phyloP scores from a whole-genome alignment of 2,888 invertebrate genomes.

The Rhopalosiphum nymphaeae region DNA sequence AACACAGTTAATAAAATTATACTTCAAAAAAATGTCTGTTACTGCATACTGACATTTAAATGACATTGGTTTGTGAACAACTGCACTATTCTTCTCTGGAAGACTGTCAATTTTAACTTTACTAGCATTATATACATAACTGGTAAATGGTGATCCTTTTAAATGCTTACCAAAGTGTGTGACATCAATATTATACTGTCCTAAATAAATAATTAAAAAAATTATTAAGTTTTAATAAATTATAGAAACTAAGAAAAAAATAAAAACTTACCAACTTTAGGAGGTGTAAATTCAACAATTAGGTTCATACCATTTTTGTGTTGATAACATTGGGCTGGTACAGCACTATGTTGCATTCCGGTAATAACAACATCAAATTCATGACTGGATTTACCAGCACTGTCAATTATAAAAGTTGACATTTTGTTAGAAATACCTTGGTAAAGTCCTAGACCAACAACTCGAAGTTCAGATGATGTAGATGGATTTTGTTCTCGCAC shows the following conservation, averaged over 20 bases:
- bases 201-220: slow-evolving; percentile 68
- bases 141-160: slow-evolving; percentile 92
- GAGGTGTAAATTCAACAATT: slow-evolving; percentile 92
- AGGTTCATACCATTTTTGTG: slow-evolving; percentile 92
- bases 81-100: slow-evolving; percentile 74
- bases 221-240: not conserved
- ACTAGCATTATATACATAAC: slow-evolving; percentile 91
- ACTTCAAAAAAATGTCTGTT: not conserved
- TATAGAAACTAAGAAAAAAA: not conserved
- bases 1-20: not conserved
- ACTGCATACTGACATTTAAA: slow-evolving; percentile 78
- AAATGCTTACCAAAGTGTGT: slow-evolving; percentile 90
- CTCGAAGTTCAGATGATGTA: slow-evolving; percentile 81
- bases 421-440: slow-evolving; percentile 86
- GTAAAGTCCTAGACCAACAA: slow-evolving; percentile 86
- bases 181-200: slow-evolving; percentile 81
- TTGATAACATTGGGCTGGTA: slow-evolving; percentile 94
- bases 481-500: slow-evolving; percentile 75
- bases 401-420: slow-evolving; percentile 90
- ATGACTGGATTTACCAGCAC: slow-evolving; percentile 84
- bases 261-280: slow-evolving; percentile 78
- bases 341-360: slow-evolving; percentile 82
- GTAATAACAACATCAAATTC: slow-evolving; percentile 94
- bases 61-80: slow-evolving; percentile 85
- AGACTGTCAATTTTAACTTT: slow-evolving; percentile 82